Evolutionary conservation across 2,888 invertebrate genomes (phyloP).

Genomic region (Cephus runcator): DNA sequence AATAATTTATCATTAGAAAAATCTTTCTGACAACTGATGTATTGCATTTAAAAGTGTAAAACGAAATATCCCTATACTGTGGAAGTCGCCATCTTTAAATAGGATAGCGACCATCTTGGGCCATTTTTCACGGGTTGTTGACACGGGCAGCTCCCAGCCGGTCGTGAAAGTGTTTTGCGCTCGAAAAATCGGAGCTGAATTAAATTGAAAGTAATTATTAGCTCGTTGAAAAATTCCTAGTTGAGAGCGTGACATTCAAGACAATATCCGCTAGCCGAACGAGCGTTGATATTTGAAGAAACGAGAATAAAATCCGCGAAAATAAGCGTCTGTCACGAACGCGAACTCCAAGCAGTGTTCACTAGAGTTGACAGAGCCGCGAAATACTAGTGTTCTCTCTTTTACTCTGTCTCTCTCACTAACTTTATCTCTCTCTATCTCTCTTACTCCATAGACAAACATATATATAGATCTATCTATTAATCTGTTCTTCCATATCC

Average conservation of each 20-base stretch:
- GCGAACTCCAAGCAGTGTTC: slow-evolving; percentile 16
- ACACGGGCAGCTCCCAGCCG: slow-evolving; percentile 58
- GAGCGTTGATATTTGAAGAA: not conserved
- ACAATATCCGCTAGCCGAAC: slow-evolving; percentile 1
- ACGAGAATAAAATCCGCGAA: slow-evolving; percentile 38
- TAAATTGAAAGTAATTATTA: slow-evolving; percentile 19
- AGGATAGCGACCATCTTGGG: slow-evolving; percentile 48
- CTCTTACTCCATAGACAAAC: not conserved
- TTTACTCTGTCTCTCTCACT: not conserved
- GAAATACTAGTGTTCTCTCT: slow-evolving; percentile 6
- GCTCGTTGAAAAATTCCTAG: not conserved
- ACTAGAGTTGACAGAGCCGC: slow-evolving; percentile 28
- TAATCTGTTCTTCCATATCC: not conserved
- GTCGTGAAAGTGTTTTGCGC: slow-evolving; percentile 54
- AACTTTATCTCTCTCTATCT: not conserved
- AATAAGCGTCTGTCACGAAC: slow-evolving; percentile 50
- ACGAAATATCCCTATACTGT: slow-evolving; percentile 6
- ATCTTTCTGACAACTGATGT: not conserved
- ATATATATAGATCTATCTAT: not conserved
- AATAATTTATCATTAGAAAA: slow-evolving; percentile 1
- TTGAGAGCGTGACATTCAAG: not conserved
- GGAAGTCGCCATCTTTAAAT: slow-evolving; percentile 41
- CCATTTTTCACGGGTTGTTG: slow-evolving; percentile 60
- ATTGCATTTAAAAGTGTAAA: not conserved
- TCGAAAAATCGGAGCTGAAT: slow-evolving; percentile 36